Evolutionary conservation across 1,140 invertebrate genomes (phyloP), one percentile per base, ranked within the genome.

Genomic region (Drosophila insularis): DNA sequence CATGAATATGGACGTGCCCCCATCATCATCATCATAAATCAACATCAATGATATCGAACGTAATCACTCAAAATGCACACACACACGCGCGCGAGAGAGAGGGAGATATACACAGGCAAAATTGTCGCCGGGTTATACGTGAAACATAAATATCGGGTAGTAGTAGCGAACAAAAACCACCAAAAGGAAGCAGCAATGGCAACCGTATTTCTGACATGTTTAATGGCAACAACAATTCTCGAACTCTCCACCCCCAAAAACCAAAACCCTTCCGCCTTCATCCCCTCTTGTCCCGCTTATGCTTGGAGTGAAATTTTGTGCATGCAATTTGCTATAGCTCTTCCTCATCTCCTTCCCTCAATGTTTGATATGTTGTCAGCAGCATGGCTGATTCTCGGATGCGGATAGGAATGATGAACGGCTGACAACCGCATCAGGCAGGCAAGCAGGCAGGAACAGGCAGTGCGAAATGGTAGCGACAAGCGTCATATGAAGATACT

Each of bases 41-140:
- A 87, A 89, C 82, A 89, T 87, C 82, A 89, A 87, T 89, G 84
- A 80, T 89, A 89, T 89, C 82, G 84, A 50, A 89, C 84, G 86
- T 87, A 87, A 87, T 87, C 82, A 87, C 84, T 87, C 82, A 87
- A 89, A 89, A 84, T 72, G 70, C 64, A 60, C 67, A 74, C 46
- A 59, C 58, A 55, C 60, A 68, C 37, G 46, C 35, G 39, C 39
- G 14, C 1, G 43, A 46, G 43, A 19, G 10, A 21, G 21, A 46
- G 8, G 61, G 32, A 31, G n/a, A 58, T 8, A 11, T 14, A 68
- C 19, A 23, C 46, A 64, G 50, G 3, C 35, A 35, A 46, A 78
- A 74, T 63, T 50, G 63, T 63, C 50, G 71, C 40, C 53, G 62
- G 65, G 40, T 56, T 70, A 31, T 71, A 68, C 68, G 75, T 71